A percentile compares a stretch with the other conserved stretches of the same genome.
Conservation (phyloP, 2,113 vertebrate genomes). For the Malurus elegans region DNA sequence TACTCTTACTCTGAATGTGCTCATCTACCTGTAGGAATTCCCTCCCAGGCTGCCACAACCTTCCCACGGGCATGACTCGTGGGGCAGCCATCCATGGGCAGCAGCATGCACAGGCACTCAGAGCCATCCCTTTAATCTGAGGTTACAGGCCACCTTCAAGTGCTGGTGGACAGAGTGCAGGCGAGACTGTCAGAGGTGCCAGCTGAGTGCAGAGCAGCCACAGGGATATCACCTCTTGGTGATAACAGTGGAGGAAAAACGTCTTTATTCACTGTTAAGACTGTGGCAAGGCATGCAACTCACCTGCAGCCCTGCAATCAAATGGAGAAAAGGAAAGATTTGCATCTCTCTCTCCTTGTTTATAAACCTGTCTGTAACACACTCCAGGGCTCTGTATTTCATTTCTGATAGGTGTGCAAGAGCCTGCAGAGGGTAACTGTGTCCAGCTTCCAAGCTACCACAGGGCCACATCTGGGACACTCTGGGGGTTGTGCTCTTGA, state of each 20-base stretch:
- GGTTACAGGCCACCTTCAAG: neutral
- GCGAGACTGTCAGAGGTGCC: neutral
- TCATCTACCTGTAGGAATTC: neutral
- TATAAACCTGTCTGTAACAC: neutral
- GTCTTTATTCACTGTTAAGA: neutral
- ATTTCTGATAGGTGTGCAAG: neutral
- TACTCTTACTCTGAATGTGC: neutral
- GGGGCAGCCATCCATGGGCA: neutral
- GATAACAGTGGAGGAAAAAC: slow-evolving; percentile 4
- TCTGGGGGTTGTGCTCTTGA: neutral
- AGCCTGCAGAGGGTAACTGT: neutral
- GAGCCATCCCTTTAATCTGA: neutral
- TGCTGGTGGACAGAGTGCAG: slow-evolving; percentile 39
- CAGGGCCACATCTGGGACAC: neutral
- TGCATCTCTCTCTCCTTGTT: neutral
- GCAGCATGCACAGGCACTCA: neutral
- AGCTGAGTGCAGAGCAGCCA: neutral
- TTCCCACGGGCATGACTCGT: neutral
- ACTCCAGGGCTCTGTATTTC: neutral
- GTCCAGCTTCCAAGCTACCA: neutral
- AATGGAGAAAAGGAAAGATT: neutral
- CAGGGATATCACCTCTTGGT: neutral
- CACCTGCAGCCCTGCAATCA: neutral
- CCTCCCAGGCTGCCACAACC: neutral
- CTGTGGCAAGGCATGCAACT: neutral